Evolutionary conservation across 2,888 invertebrate genomes (phyloP), one percentile per base, ranked within the genome.

Genomic region (Tiliacea citrago): DNA sequence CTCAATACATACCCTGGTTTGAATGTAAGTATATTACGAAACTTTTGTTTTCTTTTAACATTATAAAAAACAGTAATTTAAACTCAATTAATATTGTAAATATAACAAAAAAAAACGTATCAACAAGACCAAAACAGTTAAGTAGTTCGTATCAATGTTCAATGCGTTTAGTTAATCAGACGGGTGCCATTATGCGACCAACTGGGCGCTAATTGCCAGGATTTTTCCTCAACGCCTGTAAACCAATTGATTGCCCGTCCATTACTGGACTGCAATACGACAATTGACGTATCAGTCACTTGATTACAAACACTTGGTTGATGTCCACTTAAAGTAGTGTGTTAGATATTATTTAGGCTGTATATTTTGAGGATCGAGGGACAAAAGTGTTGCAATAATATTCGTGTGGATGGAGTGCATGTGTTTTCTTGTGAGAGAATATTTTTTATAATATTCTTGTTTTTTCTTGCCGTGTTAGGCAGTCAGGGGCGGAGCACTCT

Each of bases 181-280:
- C 42, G 57, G 72, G 66, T 77, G 45, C 57, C 69, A 75, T 24
- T 74, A 75, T 39, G 57, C 72, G 47, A 39, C 35, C 68, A 35
- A 67, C 55, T 76, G 65, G 77, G 70, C 57, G 70, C 63, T 79
- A 83, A 79, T 81, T 79, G 75, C 13, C 51, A 75, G 60, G 65
- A 79, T 81, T 85, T 84, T 84, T 78, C 82, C 71, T 75, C 51
- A 75, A 73, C 61, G 35, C 77, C 57, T 65, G 57, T 79, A 68
- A 79, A 84, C 53, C 73, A 83, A 77, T 76, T 76, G 66, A 74
- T 77, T 76, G 61, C 55, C 62, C 63, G 12, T 35, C 68, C 42
- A 79, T 74, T 74, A 67, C 60, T 55, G 47, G 45, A 18, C 60
- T 73, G 71, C 65, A 78, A 71, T 75, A 45, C 49, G 16, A 65